Percentiles rank a stretch among this genome's conserved stretches.
phyloP scores from a whole-genome alignment of 2,113 vertebrate species.

The Ophiodon elongatus region DNA sequence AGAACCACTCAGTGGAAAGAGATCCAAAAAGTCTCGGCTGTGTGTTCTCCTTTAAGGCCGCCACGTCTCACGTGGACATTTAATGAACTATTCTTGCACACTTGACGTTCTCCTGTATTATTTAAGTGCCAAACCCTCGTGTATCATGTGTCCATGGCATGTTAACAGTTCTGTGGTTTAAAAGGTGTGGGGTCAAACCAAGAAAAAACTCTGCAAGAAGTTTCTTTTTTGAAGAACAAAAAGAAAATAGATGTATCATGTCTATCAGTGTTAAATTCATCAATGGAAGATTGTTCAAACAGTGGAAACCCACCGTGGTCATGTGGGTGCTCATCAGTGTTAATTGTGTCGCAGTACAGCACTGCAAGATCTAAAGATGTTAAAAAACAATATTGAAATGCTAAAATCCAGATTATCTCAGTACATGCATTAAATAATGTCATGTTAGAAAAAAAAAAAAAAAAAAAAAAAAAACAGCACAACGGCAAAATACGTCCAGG shows the following conservation, averaged over 20 bases:
- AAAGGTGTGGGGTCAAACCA: neutral
- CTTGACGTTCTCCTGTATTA: neutral
- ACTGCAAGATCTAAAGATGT: neutral
- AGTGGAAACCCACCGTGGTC: neutral
- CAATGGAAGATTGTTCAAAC: neutral
- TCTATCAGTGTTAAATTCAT: constrained; percentile 18
- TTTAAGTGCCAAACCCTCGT: constrained; percentile 22
- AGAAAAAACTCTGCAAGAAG: neutral
- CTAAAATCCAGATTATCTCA: neutral
- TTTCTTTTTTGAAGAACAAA: constrained; percentile 21
- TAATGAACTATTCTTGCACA: neutral
- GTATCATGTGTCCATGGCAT: neutral
- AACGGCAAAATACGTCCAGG: neutral
- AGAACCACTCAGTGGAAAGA: neutral
- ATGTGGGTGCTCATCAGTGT: constrained; percentile 9
- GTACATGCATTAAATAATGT: neutral
- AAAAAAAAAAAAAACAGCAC: neutral
- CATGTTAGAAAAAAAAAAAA: neutral
- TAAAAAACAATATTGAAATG: constrained; percentile 3
- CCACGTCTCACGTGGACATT: neutral
- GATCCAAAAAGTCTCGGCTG: constrained; percentile 68
- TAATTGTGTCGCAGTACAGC: neutral
- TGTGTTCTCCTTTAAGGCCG: constrained; percentile 76
- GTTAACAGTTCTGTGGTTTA: neutral
- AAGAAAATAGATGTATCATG: neutral